Evolutionary conservation across 2,888 invertebrate species (phyloP).

Genomic region (Drosophila maculinotata): DNA sequence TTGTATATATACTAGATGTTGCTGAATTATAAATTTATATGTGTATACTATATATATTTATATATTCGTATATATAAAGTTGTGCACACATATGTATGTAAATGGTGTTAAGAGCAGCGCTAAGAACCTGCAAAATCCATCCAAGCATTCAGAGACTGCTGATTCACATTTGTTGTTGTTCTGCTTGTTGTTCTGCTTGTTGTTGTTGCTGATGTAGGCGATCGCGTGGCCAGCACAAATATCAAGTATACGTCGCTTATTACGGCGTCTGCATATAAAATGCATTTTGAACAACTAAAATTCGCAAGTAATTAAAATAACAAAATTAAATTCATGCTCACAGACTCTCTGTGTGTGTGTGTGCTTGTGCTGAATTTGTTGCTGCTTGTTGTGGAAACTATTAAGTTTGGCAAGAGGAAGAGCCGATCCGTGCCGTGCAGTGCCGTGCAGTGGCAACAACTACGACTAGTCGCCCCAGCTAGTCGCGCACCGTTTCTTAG

Average conservation of each 20-base stretch:
- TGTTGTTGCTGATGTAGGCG: slow-evolving; percentile 34
- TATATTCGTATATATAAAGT: slow-evolving; percentile 3
- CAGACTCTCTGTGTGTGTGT: slow-evolving; percentile 28
- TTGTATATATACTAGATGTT: slow-evolving; percentile 14
- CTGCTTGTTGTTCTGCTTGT: slow-evolving; percentile 14
- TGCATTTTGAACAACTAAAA: slow-evolving; percentile 56
- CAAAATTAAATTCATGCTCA: slow-evolving; percentile 44
- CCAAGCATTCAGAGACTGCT: slow-evolving; percentile 15
- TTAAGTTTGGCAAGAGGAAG: slow-evolving; percentile 49
- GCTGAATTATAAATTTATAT: slow-evolving; percentile 15
- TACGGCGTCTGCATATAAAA: slow-evolving; percentile 48
- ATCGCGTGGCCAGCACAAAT: slow-evolving; percentile 49
- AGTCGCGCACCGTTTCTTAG: slow-evolving; percentile 64
- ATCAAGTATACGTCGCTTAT: slow-evolving; percentile 60
- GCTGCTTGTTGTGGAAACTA: slow-evolving; percentile 54
- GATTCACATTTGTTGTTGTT: slow-evolving; percentile 44
- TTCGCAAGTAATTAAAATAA: slow-evolving; percentile 74
- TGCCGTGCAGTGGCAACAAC: slow-evolving; percentile 36
- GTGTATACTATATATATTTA: slow-evolving; percentile 11
- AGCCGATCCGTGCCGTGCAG: too few species aligned
- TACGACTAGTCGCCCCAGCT: slow-evolving; percentile 56
- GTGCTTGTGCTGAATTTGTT: slow-evolving; percentile 28
- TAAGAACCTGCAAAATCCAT: slow-evolving; percentile 16
- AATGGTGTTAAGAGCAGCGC: slow-evolving; percentile 49
- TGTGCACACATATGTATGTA: slow-evolving; percentile 37